phyloP scores from a whole-genome alignment of 1,140 invertebrate genomes.

The Hyposmocoma kahamanoa region DNA sequence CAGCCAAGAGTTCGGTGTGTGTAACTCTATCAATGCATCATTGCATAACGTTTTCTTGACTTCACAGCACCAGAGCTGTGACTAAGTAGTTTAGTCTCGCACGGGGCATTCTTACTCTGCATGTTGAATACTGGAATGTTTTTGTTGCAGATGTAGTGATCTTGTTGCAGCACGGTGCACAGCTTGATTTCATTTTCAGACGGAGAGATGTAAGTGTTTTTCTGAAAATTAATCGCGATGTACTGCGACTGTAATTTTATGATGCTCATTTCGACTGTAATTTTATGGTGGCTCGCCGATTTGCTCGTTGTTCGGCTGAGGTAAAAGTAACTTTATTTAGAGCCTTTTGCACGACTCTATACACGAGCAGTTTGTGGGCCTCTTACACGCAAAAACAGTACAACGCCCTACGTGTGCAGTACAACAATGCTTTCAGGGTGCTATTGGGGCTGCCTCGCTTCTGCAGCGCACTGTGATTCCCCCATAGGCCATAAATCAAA shows the following conservation, averaged over 20 bases:
- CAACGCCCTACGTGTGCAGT: too few relatives aligned
- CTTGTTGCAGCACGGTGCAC: neutral
- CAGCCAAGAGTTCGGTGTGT: neutral
- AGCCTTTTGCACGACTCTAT: too few relatives aligned
- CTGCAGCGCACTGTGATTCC: too few relatives aligned
- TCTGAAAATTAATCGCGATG: neutral
- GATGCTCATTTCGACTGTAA: too few relatives aligned
- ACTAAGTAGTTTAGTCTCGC: constrained; percentile 6
- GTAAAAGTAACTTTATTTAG: too few relatives aligned
- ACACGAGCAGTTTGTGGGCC: too few relatives aligned
- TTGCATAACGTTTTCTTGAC: neutral
- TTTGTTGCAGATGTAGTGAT: constrained; percentile 7
- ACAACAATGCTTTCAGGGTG: too few relatives aligned
- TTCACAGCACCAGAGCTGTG: neutral
- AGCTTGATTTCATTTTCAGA: neutral
- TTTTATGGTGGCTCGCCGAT: too few relatives aligned
- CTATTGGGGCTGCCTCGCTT: too few relatives aligned
- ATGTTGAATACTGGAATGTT: constrained; percentile 10
- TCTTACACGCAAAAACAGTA: too few relatives aligned
- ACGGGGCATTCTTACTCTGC: constrained; percentile 13
- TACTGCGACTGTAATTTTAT: neutral
- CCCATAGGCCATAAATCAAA: too few relatives aligned
- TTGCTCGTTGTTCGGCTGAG: too few relatives aligned
- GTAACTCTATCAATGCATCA: neutral
- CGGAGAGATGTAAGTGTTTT: neutral